phyloP scores from a whole-genome alignment of 64 coral and sea anemone species.

The Montipora foliosa region DNA sequence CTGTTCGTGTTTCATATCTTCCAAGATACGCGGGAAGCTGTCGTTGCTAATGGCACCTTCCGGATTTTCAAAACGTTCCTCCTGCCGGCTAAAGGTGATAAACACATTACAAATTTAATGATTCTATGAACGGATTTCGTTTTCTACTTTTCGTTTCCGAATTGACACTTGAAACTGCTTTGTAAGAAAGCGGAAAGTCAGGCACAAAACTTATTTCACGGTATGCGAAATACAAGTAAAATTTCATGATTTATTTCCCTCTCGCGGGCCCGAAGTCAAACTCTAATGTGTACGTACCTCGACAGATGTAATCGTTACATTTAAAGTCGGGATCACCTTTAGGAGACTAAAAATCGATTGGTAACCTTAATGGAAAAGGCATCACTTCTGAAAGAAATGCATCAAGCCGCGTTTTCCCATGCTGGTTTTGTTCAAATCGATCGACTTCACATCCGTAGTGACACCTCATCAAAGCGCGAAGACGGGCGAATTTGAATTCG shows the following conservation, averaged over 20 bases:
- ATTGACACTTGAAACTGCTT: neutral
- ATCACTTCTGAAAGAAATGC: neutral
- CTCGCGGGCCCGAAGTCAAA: neutral
- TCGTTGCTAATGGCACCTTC: conserved; percentile 2
- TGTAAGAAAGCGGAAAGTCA: neutral
- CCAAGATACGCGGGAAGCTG: neutral
- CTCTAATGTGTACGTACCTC: neutral
- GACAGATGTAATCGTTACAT: neutral
- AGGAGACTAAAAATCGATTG: no score
- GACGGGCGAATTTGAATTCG: neutral
- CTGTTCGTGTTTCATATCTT: no score
- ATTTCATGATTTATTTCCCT: neutral
- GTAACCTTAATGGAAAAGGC: neutral
- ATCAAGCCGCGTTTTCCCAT: neutral
- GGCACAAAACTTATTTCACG: neutral
- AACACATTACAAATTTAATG: conserved; percentile 46
- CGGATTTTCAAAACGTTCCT: conserved; percentile 32
- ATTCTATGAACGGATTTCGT: conserved; percentile 5
- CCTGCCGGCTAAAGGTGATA: conserved; percentile 48
- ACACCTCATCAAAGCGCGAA: conserved; percentile 17
- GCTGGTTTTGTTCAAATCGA: neutral
- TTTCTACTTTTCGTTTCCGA: neutral
- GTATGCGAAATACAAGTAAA: neutral
- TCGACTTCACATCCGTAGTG: conserved; percentile 6
- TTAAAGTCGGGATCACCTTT: neutral